A percentile compares a stretch with the other conserved stretches of the same genome.
Evolutionary conservation across 2,113 vertebrate genomes (phyloP).

Genomic region (Triplophysa tibetana): DNA sequence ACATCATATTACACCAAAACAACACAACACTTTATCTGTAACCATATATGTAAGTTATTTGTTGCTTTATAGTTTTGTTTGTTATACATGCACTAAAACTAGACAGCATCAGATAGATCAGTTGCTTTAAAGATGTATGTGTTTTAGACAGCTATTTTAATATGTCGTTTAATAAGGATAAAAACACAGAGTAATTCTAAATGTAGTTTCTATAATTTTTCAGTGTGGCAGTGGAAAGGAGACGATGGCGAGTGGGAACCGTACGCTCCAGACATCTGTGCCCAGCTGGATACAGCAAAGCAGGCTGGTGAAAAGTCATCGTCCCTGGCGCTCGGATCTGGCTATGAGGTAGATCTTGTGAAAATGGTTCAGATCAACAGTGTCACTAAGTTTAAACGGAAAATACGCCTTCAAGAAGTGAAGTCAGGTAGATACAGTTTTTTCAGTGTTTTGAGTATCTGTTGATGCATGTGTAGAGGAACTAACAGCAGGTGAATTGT

Average conservation of each 20-base stretch:
- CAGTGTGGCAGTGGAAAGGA: constrained; percentile 80
- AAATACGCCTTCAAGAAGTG: constrained; percentile 66
- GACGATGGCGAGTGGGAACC: constrained; percentile 72
- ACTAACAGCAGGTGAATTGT: background rate
- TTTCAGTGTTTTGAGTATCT: too few species aligned
- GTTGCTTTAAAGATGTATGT: too few species aligned
- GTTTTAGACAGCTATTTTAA: background rate
- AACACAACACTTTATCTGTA: background rate
- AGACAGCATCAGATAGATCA: too few species aligned
- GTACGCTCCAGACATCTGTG: constrained; percentile 63
- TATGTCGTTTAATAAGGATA: background rate
- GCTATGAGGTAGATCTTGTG: constrained; percentile 72
- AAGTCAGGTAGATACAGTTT: constrained; percentile 59
- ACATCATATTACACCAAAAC: background rate
- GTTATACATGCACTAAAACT: background rate
- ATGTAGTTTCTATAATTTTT: background rate
- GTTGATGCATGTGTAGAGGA: background rate
- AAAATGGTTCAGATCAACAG: constrained; percentile 78
- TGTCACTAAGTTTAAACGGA: constrained; percentile 71
- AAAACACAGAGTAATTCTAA: too few species aligned
- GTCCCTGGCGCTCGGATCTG: constrained; percentile 54
- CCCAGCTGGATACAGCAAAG: constrained; percentile 64
- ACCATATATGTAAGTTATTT: too few species aligned
- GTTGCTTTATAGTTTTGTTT: too few species aligned
- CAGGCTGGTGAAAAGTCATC: constrained; percentile 51